Percentiles rank a stretch among this genome's conserved stretches.
These are phyloP conservation scores for Chloropsis cyanopogon DNA, from an alignment of 2,113 vertebrate species.

Conservation along the genomic window DNA sequence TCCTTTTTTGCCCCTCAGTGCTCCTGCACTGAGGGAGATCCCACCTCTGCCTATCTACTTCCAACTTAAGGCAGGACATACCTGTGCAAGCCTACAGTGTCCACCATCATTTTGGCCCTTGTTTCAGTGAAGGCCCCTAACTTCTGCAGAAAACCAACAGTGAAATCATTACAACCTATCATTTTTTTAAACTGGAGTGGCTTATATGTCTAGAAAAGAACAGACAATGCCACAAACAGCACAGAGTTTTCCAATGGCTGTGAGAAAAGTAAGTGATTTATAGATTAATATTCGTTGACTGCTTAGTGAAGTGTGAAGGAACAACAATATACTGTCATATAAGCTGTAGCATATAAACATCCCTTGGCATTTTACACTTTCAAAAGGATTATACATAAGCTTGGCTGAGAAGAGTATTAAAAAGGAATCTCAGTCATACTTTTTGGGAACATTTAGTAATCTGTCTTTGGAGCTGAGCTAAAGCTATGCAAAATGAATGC, in stretches of 20 bases:
- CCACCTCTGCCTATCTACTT: not conserved
- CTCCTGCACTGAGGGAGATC: not conserved
- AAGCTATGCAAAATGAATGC: not conserved
- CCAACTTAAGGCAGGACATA: not conserved
- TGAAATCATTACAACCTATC: not conserved
- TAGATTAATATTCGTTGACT: slow-evolving; percentile 26
- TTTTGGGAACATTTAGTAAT: slow-evolving; percentile 26
- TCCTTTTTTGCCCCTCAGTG: not conserved
- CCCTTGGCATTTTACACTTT: slow-evolving; percentile 57
- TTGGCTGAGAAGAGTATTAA: slow-evolving; percentile 47
- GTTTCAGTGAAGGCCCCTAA: not conserved
- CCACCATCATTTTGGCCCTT: not conserved
- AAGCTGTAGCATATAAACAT: slow-evolving; percentile 51
- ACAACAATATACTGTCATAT: slow-evolving; percentile 32
- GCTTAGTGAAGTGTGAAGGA: slow-evolving; percentile 42
- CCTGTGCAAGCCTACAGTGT: not conserved
- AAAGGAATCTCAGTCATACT: slow-evolving; percentile 51
- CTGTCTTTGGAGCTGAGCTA: slow-evolving; percentile 24
- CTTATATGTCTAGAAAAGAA: not conserved
- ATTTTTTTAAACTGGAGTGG: not conserved
- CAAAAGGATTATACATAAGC: slow-evolving; percentile 58
- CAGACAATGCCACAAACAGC: not conserved
- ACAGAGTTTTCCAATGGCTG: not conserved
- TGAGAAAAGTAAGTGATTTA: slow-evolving; percentile 22
- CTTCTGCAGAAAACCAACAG: not conserved